Evolutionary conservation across 2,113 vertebrate genomes (phyloP).

Genomic region (Sarotherodon lohbergeri): DNA sequence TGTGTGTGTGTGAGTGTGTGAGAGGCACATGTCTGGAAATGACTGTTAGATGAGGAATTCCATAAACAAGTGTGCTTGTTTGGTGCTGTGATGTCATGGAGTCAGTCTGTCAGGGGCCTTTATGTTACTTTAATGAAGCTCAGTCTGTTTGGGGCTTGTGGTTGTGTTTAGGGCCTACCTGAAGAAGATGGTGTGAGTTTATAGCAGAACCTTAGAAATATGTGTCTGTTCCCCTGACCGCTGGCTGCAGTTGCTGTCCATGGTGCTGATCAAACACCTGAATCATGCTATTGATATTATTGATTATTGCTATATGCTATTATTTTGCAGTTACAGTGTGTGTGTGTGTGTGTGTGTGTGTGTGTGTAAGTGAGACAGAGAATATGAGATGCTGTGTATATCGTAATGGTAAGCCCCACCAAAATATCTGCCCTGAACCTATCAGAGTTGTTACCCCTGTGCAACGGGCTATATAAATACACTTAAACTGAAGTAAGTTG

Average conservation of each 20-base stretch:
- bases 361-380: neutral
- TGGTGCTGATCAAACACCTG: neutral
- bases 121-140: neutral
- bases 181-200: neutral
- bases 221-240: neutral
- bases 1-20: no score
- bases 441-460: neutral
- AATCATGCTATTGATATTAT: neutral
- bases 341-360: neutral
- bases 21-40: neutral
- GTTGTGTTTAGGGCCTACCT: neutral
- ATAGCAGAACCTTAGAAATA: neutral
- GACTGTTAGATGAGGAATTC: neutral
- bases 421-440: neutral
- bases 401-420: neutral
- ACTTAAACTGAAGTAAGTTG: neutral
- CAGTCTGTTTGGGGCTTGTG: neutral
- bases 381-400: neutral
- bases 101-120: neutral
- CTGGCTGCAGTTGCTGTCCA: neutral
- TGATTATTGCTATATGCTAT: neutral
- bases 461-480: fast-evolving
- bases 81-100: neutral
- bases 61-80: neutral
- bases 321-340: neutral